Evolutionary conservation across 2,797 vertebrate species (phyloP).

Genomic region (Ispidina picta): DNA sequence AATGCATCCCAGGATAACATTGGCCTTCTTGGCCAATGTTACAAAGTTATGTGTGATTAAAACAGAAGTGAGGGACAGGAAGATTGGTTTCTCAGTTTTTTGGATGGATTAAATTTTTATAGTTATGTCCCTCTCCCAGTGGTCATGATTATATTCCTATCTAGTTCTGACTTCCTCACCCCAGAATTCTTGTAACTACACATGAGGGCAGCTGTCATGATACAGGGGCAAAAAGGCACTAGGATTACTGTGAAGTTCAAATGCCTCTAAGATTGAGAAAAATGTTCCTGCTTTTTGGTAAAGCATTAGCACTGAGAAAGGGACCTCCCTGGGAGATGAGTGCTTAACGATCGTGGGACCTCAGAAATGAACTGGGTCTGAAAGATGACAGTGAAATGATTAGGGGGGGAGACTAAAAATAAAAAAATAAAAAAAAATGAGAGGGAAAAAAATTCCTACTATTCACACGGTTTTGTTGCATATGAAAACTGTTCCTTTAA

Average conservation of each 20-base stretch:
- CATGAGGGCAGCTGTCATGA: not conserved
- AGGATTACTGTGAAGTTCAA: not conserved
- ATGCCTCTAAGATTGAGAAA: not conserved
- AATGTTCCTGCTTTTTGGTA: not conserved
- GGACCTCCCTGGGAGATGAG: not conserved
- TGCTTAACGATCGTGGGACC: not conserved
- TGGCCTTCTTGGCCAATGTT: no score
- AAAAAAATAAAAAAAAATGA: not conserved
- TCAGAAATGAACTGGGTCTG: not conserved
- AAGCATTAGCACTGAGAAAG: not conserved
- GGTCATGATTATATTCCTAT: not conserved
- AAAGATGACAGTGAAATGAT: not conserved
- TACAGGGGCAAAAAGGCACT: not conserved
- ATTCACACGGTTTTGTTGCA: not conserved
- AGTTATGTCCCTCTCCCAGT: not conserved
- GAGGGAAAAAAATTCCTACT: not conserved
- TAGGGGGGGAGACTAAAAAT: not conserved
- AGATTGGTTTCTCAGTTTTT: not conserved
- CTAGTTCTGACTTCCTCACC: not conserved
- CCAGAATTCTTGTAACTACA: not conserved
- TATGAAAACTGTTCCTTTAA: not conserved
- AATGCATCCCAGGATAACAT: no score
- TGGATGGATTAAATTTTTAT: not conserved
- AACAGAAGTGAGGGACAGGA: not conserved
- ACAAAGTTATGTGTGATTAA: fast-evolving